Evolutionary conservation across 2,888 invertebrate species (phyloP).

Genomic region (Noctuana brunneofusca): DNA sequence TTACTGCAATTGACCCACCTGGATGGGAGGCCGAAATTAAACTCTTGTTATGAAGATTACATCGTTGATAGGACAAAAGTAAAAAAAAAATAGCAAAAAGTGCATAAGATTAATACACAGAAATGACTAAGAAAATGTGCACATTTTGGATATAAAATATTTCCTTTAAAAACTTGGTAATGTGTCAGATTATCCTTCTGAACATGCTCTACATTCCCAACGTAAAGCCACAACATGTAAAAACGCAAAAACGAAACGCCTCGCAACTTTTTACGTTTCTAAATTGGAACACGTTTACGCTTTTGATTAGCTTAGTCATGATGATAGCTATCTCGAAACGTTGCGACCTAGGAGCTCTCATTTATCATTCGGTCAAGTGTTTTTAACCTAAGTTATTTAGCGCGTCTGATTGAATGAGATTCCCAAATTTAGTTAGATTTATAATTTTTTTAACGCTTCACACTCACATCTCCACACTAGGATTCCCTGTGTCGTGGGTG

Average conservation of each 20-base stretch:
- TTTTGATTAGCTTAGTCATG: conserved; percentile 24
- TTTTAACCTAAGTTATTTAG: conserved; percentile 11
- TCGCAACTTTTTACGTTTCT: conserved; percentile 9
- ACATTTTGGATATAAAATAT: too few relatives aligned
- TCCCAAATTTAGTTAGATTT: neutral
- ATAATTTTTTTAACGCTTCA: too few relatives aligned
- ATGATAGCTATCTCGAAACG: conserved; percentile 22
- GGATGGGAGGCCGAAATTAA: too few relatives aligned
- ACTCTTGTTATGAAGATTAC: too few relatives aligned
- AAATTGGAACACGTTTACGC: conserved; percentile 23
- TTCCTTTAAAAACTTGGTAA: neutral
- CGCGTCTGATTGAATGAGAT: neutral
- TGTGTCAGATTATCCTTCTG: neutral
- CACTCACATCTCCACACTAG: too few relatives aligned
- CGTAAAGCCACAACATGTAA: neutral
- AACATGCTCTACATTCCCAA: neutral
- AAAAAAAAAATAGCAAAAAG: too few relatives aligned
- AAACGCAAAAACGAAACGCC: conserved; percentile 5
- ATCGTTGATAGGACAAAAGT: too few relatives aligned
- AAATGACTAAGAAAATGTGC: too few relatives aligned
- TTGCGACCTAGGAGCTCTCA: conserved; percentile 5
- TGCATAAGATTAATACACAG: too few relatives aligned
- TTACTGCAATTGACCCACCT: too few relatives aligned
- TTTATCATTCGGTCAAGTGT: conserved; percentile 19
- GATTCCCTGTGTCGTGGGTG: too few relatives aligned